Evolutionary conservation across 2,113 vertebrate species (phyloP).

Genomic region (Neotragus moschatus): DNA sequence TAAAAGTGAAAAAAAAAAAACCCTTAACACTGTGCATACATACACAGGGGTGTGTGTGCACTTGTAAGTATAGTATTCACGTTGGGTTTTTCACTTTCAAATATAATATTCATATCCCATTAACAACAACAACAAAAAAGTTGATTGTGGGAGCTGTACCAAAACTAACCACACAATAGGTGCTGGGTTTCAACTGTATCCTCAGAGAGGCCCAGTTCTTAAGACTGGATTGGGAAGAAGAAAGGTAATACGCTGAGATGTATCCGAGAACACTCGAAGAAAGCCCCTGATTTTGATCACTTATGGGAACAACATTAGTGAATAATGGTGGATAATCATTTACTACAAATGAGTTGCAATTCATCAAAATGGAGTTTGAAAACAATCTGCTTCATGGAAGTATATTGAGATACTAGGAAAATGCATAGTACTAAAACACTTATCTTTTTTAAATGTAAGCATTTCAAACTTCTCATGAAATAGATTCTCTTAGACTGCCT

Average conservation of each 20-base stretch:
- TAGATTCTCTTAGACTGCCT: neutral
- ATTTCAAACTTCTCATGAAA: neutral
- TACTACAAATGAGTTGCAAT: neutral
- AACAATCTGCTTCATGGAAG: neutral
- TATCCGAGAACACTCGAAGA: neutral
- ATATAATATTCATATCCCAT: neutral
- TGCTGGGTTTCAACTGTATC: neutral
- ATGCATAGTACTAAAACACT: neutral
- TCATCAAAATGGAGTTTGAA: neutral
- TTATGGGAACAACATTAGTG: neutral
- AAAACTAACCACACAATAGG: neutral
- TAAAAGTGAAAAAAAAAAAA: neutral
- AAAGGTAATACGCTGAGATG: neutral
- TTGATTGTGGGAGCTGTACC: neutral
- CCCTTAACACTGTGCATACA: neutral
- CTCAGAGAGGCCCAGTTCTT: neutral
- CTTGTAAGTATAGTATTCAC: neutral
- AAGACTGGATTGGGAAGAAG: neutral
- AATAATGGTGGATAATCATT: neutral
- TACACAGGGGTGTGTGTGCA: neutral
- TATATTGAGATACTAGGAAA: neutral
- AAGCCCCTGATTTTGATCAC: neutral
- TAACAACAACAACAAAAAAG: neutral
- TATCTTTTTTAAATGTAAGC: neutral
- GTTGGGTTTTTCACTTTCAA: neutral